Evolutionary conservation across 1,140 invertebrate species (phyloP), one percentile per base, ranked within the genome.

Genomic region (Hormaphis cornu): DNA sequence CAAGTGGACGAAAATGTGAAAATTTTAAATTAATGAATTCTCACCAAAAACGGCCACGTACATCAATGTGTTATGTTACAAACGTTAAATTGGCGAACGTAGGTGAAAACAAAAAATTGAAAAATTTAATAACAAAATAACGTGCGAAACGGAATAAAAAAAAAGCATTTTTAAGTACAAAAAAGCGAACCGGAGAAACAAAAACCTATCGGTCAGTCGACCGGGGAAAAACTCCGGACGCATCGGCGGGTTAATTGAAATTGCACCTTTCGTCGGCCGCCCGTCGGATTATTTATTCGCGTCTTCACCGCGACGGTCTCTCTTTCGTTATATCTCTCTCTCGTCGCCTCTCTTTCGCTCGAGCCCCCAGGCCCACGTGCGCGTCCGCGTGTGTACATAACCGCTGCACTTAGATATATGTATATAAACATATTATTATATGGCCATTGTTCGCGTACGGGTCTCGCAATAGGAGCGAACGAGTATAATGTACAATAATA

Each of bases 201-300:
- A 42, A 44, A 48, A 44, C 42, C 22, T 1, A 50, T 16, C 44
- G 61, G 44, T 48, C 61, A 30, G 61, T 48, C 42, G 30, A 28
- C 59, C 20, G 24, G 24, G 44, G 44, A 18, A 66, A 66, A 66
- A 48, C 61, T 66, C 44, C 61, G 28, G 35, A 26, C 44, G 18
- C 18, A 35, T 10, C 26, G 26, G 42, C 30, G 18, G 61, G 28
- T 66, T 66, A 33, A 66, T 66, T 66, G 61, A 66, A 66, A 66
- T 66, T 66, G 61, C 44, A 66, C 28, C 61, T 66, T 66, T 66
- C 61, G 61, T 66, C 58, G 40, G 40, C 37, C 42, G 40, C 37
- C 42, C 24, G 40, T 63, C 61, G 28, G 28, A 66, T 50, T 50
- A 66, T 66, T 48, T 33, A 48, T 66, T 66, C 44, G 61, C 61